A percentile compares a stretch with the other conserved stretches of the same genome.
Conservation (phyloP, 2,888 invertebrate species). For the Thereva nobilitata region DNA sequence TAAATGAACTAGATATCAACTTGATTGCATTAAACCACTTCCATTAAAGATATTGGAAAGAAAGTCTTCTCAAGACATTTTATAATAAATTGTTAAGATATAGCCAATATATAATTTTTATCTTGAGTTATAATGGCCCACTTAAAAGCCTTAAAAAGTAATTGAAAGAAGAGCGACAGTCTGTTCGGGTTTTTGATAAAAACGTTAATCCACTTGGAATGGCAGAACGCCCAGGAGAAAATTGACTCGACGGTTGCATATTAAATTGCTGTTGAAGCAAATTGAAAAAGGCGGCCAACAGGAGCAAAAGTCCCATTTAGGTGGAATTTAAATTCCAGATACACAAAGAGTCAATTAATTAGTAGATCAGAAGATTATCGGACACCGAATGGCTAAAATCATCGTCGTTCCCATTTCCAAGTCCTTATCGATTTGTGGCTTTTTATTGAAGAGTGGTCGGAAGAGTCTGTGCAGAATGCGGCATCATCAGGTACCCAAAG, state of each 20-base stretch:
- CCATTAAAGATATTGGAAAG: too few species aligned
- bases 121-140: too few species aligned
- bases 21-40: too few species aligned
- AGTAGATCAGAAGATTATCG: constrained; percentile 58
- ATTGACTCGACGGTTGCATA: not conserved
- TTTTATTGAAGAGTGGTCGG: constrained; percentile 11
- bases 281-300: constrained; percentile 30
- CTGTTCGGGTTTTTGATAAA: too few species aligned
- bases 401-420: constrained; percentile 9
- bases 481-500: constrained; percentile 1
- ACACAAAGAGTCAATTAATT: constrained; percentile 60
- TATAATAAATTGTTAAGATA: too few species aligned
- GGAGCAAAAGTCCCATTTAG: constrained; percentile 23
- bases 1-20: too few species aligned
- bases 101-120: too few species aligned
- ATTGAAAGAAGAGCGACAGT: too few species aligned
- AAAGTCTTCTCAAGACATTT: too few species aligned
- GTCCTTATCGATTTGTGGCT: constrained; percentile 21
- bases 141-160: too few species aligned
- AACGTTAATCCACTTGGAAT: too few species aligned
- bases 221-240: not conserved
- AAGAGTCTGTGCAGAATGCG: constrained; percentile 13
- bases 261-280: constrained; percentile 13
- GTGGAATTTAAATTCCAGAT: constrained; percentile 29
- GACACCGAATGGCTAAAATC: constrained; percentile 17